Evolutionary conservation across 2,888 invertebrate genomes (phyloP).

Genomic region (Andrena flavipes): DNA sequence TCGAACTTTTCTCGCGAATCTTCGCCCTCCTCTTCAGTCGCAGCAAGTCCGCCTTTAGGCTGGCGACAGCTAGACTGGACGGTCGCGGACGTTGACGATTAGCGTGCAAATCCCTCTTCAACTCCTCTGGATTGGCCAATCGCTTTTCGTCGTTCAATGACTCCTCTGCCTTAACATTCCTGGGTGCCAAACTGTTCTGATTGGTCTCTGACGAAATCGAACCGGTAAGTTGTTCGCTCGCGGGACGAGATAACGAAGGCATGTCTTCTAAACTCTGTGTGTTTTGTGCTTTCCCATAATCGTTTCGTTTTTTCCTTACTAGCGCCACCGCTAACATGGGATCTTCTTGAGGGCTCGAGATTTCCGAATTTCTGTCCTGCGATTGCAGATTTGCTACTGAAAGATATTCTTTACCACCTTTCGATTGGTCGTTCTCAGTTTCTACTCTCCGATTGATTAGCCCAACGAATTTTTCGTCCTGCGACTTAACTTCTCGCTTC

Average conservation of each 20-base stretch:
- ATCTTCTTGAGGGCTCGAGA: conserved; percentile 7
- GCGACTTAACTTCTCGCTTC: conserved; percentile 41
- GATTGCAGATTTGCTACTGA: background rate
- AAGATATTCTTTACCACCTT: background rate
- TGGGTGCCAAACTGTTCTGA: background rate
- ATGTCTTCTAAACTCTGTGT: background rate
- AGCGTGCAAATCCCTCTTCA: background rate
- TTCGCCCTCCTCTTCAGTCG: conserved; percentile 37
- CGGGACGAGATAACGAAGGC: no score
- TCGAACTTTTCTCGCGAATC: background rate
- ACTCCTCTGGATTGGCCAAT: background rate
- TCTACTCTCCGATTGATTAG: background rate
- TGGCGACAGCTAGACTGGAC: background rate
- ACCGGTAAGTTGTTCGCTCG: background rate
- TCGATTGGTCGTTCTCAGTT: background rate
- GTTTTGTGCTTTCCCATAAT: background rate
- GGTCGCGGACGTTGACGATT: background rate
- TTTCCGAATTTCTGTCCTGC: background rate
- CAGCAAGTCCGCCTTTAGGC: conserved; percentile 26
- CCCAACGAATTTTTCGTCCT: background rate
- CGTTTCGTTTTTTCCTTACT: conserved; percentile 43
- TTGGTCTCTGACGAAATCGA: background rate
- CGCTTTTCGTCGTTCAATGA: background rate
- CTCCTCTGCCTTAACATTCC: background rate
- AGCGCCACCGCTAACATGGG: conserved; percentile 23